Evolutionary conservation across 2,113 vertebrate species (phyloP), one percentile per base, ranked within the genome.

Genomic region (Coryphaenoides rupestris): DNA sequence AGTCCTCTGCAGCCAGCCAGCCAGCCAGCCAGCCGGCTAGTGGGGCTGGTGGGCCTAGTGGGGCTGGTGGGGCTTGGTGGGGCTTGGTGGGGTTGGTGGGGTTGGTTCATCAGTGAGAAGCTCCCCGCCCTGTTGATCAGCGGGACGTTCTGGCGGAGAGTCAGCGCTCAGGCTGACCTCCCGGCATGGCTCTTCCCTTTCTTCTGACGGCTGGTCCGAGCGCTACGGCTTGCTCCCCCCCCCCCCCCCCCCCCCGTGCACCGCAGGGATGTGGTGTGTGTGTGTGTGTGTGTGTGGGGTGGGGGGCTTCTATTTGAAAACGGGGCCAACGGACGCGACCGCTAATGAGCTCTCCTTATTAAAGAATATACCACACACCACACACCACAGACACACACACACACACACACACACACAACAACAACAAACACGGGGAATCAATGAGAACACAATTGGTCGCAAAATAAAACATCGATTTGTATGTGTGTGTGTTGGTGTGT

Each of bases 91-190:
- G n/a, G n/a, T n/a, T n/a, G n/a, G n/a, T n/a, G n/a, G 7, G 22
- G 23, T 14, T 17, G 15, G 22, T 28, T 19, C 19, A 21, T 54
- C 52, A 54, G 52, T 5, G 17, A 21, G 19, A n/a, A n/a, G 4
- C 52, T 54, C 19, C 17, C 3, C 19, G 24, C 28, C 54, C 28
- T 52, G 14, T 28, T 50, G 33, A 66, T 46, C 61, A 61, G 52
- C 73, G 16, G 33, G 63, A 10, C 52, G n/a, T 57, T 28, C 46
- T 75, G 66, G 69, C 59, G 69, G 21, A 10, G 52, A 24, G 21
- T 73, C 64, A 58, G 62, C n/a, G n/a, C 62, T 62, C 69, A 28
- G 28, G 68, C 22, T 62, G 50, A 70, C 58, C 56, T n/a, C n/a
- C 58, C 60, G 46, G 60, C 21, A 53, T 60, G 58, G 21, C 13